Evolutionary conservation across 2,888 invertebrate species (phyloP).

Genomic region (Geotrupes spiniger): DNA sequence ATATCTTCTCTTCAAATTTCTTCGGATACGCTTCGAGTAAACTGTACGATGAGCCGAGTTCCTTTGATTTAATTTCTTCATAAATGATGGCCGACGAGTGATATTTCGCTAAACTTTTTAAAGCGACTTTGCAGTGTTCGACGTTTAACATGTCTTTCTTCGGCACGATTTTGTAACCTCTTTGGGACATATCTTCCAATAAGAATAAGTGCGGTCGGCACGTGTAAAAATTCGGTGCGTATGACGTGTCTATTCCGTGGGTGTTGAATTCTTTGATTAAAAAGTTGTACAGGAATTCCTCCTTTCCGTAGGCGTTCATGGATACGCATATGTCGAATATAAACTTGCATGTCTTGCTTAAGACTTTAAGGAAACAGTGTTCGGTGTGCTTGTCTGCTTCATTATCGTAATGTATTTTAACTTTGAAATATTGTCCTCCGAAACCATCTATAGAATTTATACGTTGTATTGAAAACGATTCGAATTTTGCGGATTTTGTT

Average conservation of each 20-base stretch:
- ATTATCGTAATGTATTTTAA: conserved; percentile 20
- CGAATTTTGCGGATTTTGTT: conserved; percentile 13
- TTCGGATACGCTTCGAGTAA: conserved; percentile 29
- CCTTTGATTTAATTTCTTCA: conserved; percentile 45
- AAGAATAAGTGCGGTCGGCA: conserved; percentile 34
- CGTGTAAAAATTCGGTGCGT: conserved; percentile 35
- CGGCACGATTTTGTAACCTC: conserved; percentile 26
- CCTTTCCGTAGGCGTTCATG: conserved; percentile 37
- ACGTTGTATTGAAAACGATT: conserved; percentile 20
- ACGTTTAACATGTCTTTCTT: conserved; percentile 49
- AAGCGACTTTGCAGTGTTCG: conserved; percentile 51
- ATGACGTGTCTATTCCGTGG: conserved; percentile 30
- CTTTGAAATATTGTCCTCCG: conserved; percentile 22
- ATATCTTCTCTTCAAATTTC: conserved; percentile 32
- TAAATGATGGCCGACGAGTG: conserved; percentile 54
- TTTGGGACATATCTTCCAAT: conserved; percentile 35
- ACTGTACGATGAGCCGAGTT: conserved; percentile 25
- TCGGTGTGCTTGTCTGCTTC: conserved; percentile 7
- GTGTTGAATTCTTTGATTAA: conserved; percentile 30
- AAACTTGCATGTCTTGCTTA: conserved; percentile 18
- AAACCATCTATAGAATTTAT: conserved; percentile 27
- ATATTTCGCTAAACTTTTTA: conserved; percentile 53
- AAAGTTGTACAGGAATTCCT: conserved; percentile 36
- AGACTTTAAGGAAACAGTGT: conserved; percentile 20
- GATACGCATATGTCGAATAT: conserved; percentile 21